Evolutionary conservation across 2,113 vertebrate genomes (phyloP), one percentile per base, ranked within the genome.

Genomic region (Ardeotis arabs): DNA sequence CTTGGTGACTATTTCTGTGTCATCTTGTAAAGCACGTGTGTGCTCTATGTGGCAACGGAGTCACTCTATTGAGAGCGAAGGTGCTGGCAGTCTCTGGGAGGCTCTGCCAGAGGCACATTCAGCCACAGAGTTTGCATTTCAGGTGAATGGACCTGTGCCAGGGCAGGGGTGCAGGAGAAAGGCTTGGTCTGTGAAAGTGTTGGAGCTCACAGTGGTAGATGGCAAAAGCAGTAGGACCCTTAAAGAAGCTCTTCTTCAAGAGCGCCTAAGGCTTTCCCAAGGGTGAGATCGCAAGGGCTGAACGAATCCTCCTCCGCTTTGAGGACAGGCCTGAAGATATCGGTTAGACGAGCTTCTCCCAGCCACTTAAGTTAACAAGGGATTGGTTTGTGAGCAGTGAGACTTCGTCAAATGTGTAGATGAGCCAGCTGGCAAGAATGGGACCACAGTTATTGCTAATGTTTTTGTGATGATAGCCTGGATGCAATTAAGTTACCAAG

Each of bases 71-170:
- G 28, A 82, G 9, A 53, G 13, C 27, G 55, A 19, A 50, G 7
- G 21, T 47, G 27, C 58, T 55, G 69, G 63, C 53, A 83, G 41
- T 12, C 17, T 22, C 25, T 56, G 56, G 19, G 31, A 59, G 39
- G 4, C 35, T 83, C 67, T 84, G 29, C n/a, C 49, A 45, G 44
- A 80, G 47, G n/a, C 9, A 20, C 0, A 1, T 62, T 74, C 35
- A 69, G 33, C 15, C 29, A 21, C 33, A 3, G 45, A 0, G 12
- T 5, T 58, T 41, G n/a, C 8, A 6, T 28, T 55, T 39, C 27
- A 10, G 12, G 41, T 33, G 24, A 67, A n/a, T 0, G 72, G 37
- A 58, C 31, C 31, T 11, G 7, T 1, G 2, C 6, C 10, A 18
- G 53, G 21, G 15, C 10, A 11, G 39, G 39, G 8, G 9, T n/a